phyloP scores from a whole-genome alignment of 2,113 vertebrate genomes.

The Erpornis zantholeuca region DNA sequence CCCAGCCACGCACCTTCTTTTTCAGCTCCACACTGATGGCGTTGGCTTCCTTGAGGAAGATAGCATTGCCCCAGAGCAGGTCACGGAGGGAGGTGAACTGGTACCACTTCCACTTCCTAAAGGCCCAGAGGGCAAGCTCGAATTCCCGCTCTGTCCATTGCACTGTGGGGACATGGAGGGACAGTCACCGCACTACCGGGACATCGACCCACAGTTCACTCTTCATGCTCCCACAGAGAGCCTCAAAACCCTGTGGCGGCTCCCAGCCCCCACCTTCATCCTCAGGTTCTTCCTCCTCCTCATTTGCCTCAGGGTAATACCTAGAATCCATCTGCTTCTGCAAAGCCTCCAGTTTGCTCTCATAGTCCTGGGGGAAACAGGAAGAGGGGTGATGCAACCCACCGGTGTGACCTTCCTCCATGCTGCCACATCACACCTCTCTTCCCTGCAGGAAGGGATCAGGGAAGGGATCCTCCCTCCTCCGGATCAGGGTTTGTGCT shows the following conservation, averaged over 20 bases:
- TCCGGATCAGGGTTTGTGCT: background rate
- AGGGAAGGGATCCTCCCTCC: too few species aligned
- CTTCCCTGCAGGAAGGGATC: too few species aligned
- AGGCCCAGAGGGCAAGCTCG: constrained; percentile 91
- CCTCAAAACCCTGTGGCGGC: background rate
- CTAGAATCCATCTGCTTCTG: constrained; percentile 96
- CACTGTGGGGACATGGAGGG: constrained; percentile 70
- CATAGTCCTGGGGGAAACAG: constrained; percentile 84
- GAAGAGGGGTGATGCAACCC: background rate
- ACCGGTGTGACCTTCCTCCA: background rate
- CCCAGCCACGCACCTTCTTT: constrained; percentile 83
- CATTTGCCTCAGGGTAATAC: constrained; percentile 83
- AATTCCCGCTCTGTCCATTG: constrained; percentile 91
- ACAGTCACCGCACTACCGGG: background rate
- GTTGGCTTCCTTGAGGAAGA: constrained; percentile 97
- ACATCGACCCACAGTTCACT: accelerated
- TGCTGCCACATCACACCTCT: background rate
- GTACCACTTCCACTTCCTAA: constrained; percentile 96
- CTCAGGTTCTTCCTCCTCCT: constrained; percentile 92
- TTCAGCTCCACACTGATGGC: constrained; percentile 97
- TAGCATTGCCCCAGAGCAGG: constrained; percentile 93
- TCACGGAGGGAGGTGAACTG: constrained; percentile 97
- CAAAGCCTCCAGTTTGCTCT: constrained; percentile 93
- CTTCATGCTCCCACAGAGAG: background rate
- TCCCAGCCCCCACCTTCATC: constrained; percentile 84